phyloP scores from a whole-genome alignment of 2,888 invertebrate species.

The Nasonia oneida region DNA sequence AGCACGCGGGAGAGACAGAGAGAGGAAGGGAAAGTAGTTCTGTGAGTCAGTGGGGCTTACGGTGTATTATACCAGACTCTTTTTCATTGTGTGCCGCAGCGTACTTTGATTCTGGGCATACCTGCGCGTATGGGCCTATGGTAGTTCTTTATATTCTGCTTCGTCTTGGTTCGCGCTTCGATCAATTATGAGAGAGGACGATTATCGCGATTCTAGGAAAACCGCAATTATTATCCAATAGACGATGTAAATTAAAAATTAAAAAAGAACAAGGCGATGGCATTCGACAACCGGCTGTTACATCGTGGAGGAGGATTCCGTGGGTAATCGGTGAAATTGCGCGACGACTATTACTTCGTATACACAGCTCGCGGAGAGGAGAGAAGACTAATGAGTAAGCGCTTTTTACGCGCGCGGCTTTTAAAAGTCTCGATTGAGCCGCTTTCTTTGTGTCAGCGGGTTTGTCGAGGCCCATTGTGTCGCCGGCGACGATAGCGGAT shows the following conservation, averaged over 20 bases:
- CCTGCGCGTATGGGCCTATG: constrained; percentile 6
- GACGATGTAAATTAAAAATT: not conserved
- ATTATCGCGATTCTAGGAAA: no score
- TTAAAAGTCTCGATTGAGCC: not conserved
- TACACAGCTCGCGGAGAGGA: not conserved
- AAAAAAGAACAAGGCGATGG: not conserved
- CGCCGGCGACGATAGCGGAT: not conserved
- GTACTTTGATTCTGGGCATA: not conserved
- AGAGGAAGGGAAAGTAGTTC: constrained; percentile 78
- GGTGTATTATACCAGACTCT: constrained; percentile 18
- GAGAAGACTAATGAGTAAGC: constrained; percentile 31
- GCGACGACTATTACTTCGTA: not conserved
- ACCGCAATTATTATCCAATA: not conserved
- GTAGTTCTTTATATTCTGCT: constrained; percentile 11
- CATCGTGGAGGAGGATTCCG: not conserved
- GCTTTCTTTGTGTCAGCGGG: constrained; percentile 7
- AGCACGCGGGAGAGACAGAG: not conserved
- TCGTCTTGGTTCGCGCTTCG: no score
- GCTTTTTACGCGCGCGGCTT: not conserved
- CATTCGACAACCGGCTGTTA: not conserved
- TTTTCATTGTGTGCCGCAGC: constrained; percentile 50
- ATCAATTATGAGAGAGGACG: no score
- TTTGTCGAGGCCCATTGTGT: constrained; percentile 17
- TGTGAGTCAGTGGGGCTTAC: constrained; percentile 72
- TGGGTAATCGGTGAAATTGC: constrained; percentile 12